These are phyloP conservation scores for Drosophila macrothrix DNA, from an alignment of 2,888 invertebrate species.

Conservation along the genomic window DNA sequence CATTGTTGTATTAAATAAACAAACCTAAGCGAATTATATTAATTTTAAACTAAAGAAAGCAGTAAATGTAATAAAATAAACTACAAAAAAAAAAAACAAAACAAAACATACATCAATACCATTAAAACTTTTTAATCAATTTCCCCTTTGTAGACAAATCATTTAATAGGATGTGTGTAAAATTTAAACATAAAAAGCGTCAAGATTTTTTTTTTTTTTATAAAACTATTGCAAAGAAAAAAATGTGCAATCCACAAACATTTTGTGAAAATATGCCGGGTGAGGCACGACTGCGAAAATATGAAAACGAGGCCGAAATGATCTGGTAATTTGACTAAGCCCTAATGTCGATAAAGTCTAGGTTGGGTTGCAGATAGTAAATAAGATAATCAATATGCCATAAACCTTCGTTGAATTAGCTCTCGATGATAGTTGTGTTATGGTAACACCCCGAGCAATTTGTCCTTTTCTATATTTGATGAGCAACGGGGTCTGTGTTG, in stretches of 20 bases:
- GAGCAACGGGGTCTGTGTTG: constrained; percentile 8
- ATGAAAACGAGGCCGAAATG: constrained; percentile 3
- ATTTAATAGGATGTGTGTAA: constrained; percentile 17
- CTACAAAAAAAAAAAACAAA: constrained; percentile 27
- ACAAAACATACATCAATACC: constrained; percentile 31
- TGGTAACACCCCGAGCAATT: constrained; percentile 13
- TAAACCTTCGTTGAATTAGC: constrained; percentile 15
- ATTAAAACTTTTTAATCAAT: constrained; percentile 46
- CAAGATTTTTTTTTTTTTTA: constrained; percentile 30
- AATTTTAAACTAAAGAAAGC: constrained; percentile 60
- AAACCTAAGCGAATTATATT: constrained; percentile 67
- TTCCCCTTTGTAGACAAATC: constrained; percentile 33
- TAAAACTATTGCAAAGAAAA: constrained; percentile 19
- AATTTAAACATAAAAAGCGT: constrained; percentile 7
- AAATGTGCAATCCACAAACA: constrained; percentile 12
- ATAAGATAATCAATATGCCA: constrained; percentile 36
- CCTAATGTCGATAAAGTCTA: constrained; percentile 8
- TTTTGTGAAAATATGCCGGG: constrained; percentile 18
- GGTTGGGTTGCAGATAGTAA: constrained; percentile 16
- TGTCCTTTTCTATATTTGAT: constrained; percentile 8
- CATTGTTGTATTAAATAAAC: constrained; percentile 73
- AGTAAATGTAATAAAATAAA: constrained; percentile 62
- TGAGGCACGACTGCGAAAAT: constrained; percentile 50
- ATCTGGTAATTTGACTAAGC: constrained; percentile 16
- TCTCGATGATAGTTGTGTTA: constrained; percentile 9